Conservation (phyloP, 2,888 invertebrate species). For the Tineola bisselliella region DNA sequence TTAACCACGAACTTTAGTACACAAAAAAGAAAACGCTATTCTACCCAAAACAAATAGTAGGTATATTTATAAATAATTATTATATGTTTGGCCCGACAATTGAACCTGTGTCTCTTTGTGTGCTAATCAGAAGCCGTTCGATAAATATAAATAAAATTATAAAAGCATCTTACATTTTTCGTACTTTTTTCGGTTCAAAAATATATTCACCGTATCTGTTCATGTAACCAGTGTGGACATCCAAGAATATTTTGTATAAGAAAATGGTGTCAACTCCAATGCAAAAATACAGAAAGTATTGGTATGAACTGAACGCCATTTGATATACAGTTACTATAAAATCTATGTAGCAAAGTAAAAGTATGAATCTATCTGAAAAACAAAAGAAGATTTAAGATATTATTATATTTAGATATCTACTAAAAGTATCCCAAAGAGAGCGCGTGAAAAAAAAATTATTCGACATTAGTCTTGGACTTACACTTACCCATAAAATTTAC, state of each 20-base stretch:
- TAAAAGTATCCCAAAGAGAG: neutral
- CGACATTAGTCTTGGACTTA: too few relatives aligned
- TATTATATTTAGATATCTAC: too few relatives aligned
- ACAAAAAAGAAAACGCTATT: too few relatives aligned
- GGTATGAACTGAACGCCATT: conserved; percentile 56
- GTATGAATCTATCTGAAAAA: conserved; percentile 49
- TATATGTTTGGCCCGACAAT: too few relatives aligned
- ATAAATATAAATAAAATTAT: too few relatives aligned
- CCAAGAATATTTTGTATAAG: conserved; percentile 52
- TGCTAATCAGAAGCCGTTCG: too few relatives aligned
- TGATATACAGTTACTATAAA: conserved; percentile 56
- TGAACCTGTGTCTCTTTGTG: too few relatives aligned
- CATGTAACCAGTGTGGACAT: conserved; percentile 56
- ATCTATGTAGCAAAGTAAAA: conserved; percentile 47
- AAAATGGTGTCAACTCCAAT: conserved; percentile 46
- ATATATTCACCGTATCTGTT: conserved; percentile 61
- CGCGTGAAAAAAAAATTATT: neutral
- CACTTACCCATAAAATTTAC: conserved; percentile 47
- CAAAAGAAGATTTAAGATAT: too few relatives aligned
- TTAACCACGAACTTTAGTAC: too few relatives aligned
- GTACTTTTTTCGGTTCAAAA: conserved; percentile 47
- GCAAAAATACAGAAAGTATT: conserved; percentile 37
- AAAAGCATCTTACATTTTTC: conserved; percentile 54
- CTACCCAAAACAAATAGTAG: too few relatives aligned
- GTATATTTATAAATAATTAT: too few relatives aligned